Conservation (phyloP, 2,888 invertebrate genomes). For the Trimorus sp. region DNA sequence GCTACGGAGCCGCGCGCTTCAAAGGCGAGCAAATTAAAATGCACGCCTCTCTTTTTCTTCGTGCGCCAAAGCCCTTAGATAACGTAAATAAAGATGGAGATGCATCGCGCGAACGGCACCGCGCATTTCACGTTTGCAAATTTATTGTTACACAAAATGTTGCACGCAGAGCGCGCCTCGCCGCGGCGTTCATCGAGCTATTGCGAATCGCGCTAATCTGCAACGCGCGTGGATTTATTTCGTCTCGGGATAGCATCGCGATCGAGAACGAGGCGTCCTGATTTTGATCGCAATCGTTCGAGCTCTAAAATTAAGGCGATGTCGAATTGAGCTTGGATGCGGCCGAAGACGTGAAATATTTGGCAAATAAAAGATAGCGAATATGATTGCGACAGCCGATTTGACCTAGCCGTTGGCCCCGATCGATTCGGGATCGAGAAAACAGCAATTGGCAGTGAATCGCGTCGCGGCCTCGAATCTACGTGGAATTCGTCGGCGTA, state of each 20-base stretch:
- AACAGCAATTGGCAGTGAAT: constrained; percentile 75
- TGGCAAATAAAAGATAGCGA: constrained; percentile 51
- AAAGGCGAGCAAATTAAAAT: constrained; percentile 65
- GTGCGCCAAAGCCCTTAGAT: constrained; percentile 32
- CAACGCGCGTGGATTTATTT: constrained; percentile 41
- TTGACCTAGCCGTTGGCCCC: constrained; percentile 72
- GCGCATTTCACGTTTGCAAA: constrained; percentile 60
- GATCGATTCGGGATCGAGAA: constrained; percentile 76
- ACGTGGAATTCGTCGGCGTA: background rate
- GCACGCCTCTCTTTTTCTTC: constrained; percentile 52
- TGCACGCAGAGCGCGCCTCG: constrained; percentile 38
- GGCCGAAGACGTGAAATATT: constrained; percentile 53
- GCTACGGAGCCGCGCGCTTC: constrained; percentile 60
- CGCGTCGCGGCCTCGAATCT: background rate
- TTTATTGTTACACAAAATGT: constrained; percentile 54
- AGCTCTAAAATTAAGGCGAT: constrained; percentile 60
- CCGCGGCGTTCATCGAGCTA: constrained; percentile 24
- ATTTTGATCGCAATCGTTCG: constrained; percentile 36
- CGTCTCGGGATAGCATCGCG: constrained; percentile 16
- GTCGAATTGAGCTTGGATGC: constrained; percentile 24
- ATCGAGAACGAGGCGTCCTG: constrained; percentile 22
- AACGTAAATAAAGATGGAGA: constrained; percentile 66
- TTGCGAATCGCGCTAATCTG: constrained; percentile 54
- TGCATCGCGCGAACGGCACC: constrained; percentile 48
- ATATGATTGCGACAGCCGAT: constrained; percentile 69